Evolutionary conservation across 2,113 vertebrate genomes (phyloP).

Genomic region (Thymallus thymallus): DNA sequence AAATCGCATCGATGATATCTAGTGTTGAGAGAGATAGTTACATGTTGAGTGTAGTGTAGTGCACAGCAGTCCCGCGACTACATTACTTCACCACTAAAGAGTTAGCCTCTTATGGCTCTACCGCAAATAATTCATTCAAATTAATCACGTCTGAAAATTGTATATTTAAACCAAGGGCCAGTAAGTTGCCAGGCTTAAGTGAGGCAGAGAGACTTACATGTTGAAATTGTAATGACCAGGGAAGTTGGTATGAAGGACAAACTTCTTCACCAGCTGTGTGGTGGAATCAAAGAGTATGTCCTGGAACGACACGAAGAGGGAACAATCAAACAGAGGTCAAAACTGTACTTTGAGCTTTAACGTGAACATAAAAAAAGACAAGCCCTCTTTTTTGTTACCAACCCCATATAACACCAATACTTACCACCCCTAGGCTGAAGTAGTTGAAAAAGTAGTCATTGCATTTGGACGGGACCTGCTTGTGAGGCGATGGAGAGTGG

Average conservation of each 20-base stretch:
- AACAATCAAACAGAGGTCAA: neutral
- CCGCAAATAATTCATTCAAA: too few relatives aligned
- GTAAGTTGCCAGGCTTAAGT: too few relatives aligned
- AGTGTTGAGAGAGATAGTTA: constrained; percentile 43
- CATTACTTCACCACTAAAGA: too few relatives aligned
- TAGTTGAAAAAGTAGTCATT: constrained; percentile 99
- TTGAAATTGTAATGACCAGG: constrained; percentile 99
- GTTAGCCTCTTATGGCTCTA: too few relatives aligned
- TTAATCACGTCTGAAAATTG: too few relatives aligned
- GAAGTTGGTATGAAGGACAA: constrained; percentile 97
- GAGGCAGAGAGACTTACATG: constrained; percentile 80
- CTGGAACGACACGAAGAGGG: constrained; percentile 60
- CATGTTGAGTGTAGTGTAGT: too few relatives aligned
- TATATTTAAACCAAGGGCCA: too few relatives aligned
- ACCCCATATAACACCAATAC: constrained; percentile 48
- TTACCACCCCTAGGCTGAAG: constrained; percentile 96
- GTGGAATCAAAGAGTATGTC: constrained; percentile 98
- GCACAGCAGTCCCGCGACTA: too few relatives aligned
- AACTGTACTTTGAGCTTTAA: neutral
- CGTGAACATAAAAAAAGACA: neutral
- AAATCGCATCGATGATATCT: constrained; percentile 99
- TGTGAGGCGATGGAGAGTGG: constrained; percentile 97
- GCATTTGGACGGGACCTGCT: constrained; percentile 98
- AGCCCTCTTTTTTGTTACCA: too few relatives aligned
- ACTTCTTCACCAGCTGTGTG: constrained; percentile 97